Base-by-base conservation (phyloP, 2,113 vertebrate species). In the Solea solea region DNA sequence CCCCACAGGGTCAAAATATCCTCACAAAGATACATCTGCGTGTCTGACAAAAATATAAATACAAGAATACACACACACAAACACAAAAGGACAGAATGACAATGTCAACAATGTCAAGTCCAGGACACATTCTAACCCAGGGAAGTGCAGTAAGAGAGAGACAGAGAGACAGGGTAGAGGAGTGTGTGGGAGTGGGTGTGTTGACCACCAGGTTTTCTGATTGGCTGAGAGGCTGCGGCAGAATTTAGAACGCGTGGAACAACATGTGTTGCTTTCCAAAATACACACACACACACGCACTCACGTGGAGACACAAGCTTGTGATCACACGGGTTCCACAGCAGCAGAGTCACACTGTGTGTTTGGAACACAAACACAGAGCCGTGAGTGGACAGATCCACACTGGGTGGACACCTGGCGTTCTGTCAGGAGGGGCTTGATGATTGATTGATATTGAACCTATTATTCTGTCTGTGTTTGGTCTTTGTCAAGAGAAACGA, bases 161-260 rank as follows among this genome's bases (percentile, higher is more conserved):
- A 27, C 14, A 14, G 62, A 55, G 41, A 59, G 5, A 40, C 65
- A 21, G 15, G 27, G 42, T 3, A 39, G 2, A 7, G 57, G 9
- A 28, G 16, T 65, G 71, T 5, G 40, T 16, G 25, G 70, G 74
- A 80, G 83, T 34, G 42, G 91, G 91, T 80, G 90, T 91, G 90
- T 40, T 34, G 34, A 9, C 48, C 5, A 7, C 7, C 58, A 52
- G 48, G 61, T 25, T 46, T 66, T 72, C 25, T 59, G 82, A 93
- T 93, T 93, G 92, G 91, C 44, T 59, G 66, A 74, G 42, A 65
- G 39, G 11, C 5, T 3, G 39, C 79, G 76, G 64, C 72, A 83
- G 81, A 81, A 89, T 89, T 80, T 80, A 69, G 74, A 70, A 60
- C 53, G 40, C 63, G 63, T 63, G 51, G 80, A 81, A 88, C 81